Conservation (phyloP, 2,888 invertebrate species). For the Tetheella fluctuosa region DNA sequence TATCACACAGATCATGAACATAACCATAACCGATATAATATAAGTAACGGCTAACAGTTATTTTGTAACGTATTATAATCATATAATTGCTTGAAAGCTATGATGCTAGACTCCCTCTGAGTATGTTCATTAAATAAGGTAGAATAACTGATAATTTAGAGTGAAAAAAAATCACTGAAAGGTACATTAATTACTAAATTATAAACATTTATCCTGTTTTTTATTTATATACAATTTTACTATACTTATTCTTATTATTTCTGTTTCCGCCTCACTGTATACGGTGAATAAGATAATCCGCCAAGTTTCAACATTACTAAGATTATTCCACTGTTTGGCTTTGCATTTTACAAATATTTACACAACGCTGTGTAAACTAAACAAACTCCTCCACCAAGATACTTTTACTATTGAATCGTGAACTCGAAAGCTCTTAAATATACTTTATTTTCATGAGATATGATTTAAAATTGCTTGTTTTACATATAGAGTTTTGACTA, state of each 20-base stretch:
- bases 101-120: too few relatives aligned
- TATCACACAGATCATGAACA: too few relatives aligned
- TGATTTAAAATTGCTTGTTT: slow-evolving; percentile 25
- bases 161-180: too few relatives aligned
- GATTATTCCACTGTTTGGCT: slow-evolving; percentile 64
- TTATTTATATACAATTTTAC: neutral
- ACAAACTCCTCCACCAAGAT: slow-evolving; percentile 44
- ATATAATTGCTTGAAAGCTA: too few relatives aligned
- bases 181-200: too few relatives aligned
- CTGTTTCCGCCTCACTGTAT: slow-evolving; percentile 48
- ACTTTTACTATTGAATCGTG: slow-evolving; percentile 28
- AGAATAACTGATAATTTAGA: too few relatives aligned
- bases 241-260: slow-evolving; percentile 25
- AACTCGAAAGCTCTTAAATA: slow-evolving; percentile 12
- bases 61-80: too few relatives aligned
- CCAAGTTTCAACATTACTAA: slow-evolving; percentile 51
- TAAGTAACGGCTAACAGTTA: too few relatives aligned
- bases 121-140: too few relatives aligned
- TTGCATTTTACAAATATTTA: slow-evolving; percentile 70
- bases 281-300: slow-evolving; percentile 63
- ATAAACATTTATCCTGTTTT: neutral
- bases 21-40: too few relatives aligned
- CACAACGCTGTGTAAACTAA: slow-evolving; percentile 62
- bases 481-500: slow-evolving; percentile 2
- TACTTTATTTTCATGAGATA: slow-evolving; percentile 19